Evolutionary conservation across 35 echinoderm and acorn worm genomes (phyloP).

Genomic region (Ophioderma brevispina): DNA sequence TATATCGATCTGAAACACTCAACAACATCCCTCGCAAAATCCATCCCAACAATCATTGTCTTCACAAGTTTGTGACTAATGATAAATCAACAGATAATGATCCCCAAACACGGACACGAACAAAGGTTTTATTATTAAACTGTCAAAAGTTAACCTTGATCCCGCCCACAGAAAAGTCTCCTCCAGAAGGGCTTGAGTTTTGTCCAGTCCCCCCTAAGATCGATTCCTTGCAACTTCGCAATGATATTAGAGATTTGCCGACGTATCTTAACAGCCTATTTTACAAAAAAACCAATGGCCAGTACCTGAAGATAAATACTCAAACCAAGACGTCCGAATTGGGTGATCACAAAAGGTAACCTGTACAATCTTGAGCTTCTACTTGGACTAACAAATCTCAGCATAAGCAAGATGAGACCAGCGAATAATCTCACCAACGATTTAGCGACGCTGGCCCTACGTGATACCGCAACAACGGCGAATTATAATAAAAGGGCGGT

Average conservation of each 20-base stretch:
- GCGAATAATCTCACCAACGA: not conserved
- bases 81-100: no score
- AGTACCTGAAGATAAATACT: not conserved
- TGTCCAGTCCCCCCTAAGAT: not conserved
- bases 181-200: not conserved
- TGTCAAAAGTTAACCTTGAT: not conserved
- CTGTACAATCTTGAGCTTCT: not conserved
- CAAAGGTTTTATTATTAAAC: not conserved
- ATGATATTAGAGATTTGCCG: not conserved
- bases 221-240: not conserved
- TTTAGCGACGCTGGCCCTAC: not conserved
- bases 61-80: no score
- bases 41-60: no score
- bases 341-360: not conserved
- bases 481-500: slow-evolving; percentile 13
- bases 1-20: no score
- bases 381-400: not conserved
- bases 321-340: not conserved
- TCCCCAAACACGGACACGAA: no score
- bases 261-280: not conserved
- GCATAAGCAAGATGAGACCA: not conserved
- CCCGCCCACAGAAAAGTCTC: not conserved
- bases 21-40: no score
- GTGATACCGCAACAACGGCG: no score
- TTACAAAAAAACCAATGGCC: not conserved